Evolutionary conservation across 2,888 invertebrate genomes (phyloP), one percentile per base, ranked within the genome.

Genomic region (Hirtodrosophila duncani): DNA sequence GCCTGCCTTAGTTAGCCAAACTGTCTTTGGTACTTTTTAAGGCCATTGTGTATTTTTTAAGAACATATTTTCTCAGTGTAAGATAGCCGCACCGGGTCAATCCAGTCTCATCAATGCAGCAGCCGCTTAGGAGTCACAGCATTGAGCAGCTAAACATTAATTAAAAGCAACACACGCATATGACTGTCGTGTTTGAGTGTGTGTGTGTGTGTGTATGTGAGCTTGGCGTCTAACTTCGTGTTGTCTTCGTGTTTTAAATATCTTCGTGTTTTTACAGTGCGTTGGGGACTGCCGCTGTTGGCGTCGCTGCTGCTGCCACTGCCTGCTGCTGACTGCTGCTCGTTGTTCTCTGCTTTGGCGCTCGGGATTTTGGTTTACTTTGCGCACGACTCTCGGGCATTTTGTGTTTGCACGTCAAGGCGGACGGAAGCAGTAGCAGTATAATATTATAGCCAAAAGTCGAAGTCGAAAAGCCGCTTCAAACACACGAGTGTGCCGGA

Each of bases 371-470:
- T 72, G 63, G 57, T 69, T 72, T 70, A 64, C 77, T 78, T 70
- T 78, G 71, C 70, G 67, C 67, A 78, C 71, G 75, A 75, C 72
- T 72, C 79, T 70, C 75, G 58, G 30, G 51, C 59, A 74, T 77
- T 80, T 79, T 80, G 80, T 65, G 72, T 74, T 80, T 77, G 77
- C 77, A 77, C 72, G 72, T 77, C 72, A 68, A 79, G 56, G 77
- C 77, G 68, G 66, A 65, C 72, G 72, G 72, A 80, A 72, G 79
- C 65, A 74, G 46, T 55, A 41, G 30, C 23, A 26, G 39, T 23
- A 39, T n/a, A n/a, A n/a, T n/a, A n/a, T n/a, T n/a, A n/a, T n/a
- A n/a, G 9, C 9, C 3, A 23, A 23, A 13, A 10, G 11, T 27
- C 14, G 14, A 30, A 30, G 17, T 16, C n/a, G n/a, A n/a, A n/a